Percentiles rank a stretch among this genome's conserved stretches.
Conservation (phyloP, 2,113 vertebrate genomes). For the Phaetusa simplex region DNA sequence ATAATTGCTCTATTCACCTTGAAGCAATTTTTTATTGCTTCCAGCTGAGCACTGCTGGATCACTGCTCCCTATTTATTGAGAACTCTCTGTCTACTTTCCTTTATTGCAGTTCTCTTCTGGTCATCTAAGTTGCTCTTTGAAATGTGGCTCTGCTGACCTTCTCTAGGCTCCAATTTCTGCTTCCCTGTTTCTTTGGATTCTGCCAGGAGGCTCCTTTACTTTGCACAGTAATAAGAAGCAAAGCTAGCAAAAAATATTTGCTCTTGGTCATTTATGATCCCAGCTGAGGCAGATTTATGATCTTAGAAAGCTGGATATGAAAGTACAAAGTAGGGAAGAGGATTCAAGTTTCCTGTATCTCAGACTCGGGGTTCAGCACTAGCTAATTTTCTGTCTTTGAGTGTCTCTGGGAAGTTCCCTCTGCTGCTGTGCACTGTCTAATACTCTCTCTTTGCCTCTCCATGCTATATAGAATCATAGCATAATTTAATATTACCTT, state of each 20-base stretch:
- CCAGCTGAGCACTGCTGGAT: neutral
- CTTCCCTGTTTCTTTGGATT: neutral
- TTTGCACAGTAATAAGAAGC: neutral
- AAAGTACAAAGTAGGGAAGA: neutral
- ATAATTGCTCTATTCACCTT: neutral
- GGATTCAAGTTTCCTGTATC: neutral
- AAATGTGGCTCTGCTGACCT: neutral
- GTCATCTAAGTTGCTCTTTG: neutral
- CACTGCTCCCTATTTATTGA: neutral
- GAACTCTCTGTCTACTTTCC: fast-evolving
- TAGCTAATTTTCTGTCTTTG: neutral
- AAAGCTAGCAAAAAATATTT: neutral
- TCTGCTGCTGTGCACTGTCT: neutral
- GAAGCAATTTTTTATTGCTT: neutral
- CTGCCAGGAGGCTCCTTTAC: neutral
- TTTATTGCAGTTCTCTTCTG: fast-evolving
- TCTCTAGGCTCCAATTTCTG: neutral
- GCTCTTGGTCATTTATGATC: neutral
- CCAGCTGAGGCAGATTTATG: neutral
- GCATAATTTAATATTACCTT: neutral
- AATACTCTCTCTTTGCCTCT: neutral
- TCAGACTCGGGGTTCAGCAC: neutral
- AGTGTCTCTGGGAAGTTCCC: neutral
- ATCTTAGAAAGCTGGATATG: neutral
- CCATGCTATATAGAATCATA: neutral